phyloP scores from a whole-genome alignment of 2,888 invertebrate species.

The Zygaena filipendulae region DNA sequence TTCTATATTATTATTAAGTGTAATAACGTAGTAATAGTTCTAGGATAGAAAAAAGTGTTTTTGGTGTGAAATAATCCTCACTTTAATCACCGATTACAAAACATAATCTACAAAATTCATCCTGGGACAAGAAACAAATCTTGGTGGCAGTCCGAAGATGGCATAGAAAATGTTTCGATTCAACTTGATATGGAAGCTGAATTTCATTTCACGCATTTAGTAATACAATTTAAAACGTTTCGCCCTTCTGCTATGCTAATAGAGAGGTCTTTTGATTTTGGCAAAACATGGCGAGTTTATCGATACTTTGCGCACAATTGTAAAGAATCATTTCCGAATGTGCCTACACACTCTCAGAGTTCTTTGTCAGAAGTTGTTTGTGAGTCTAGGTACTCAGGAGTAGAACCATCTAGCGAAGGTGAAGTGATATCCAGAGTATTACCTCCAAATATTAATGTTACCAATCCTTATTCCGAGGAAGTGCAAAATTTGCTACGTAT shows the following conservation, averaged over 20 bases:
- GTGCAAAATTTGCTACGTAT: conserved; percentile 96
- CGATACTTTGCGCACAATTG: conserved; percentile 98
- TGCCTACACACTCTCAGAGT: conserved; percentile 75
- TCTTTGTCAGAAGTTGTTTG: conserved; percentile 95
- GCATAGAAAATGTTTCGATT: conserved; percentile 92
- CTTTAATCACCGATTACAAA: conserved; percentile 89
- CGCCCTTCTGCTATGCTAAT: conserved; percentile 98
- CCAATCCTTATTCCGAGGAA: conserved; percentile 94
- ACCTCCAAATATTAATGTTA: conserved; percentile 88
- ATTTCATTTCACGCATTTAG: conserved; percentile 99
- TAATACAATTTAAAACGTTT: conserved; percentile 98
- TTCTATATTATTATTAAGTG: too few relatives aligned
- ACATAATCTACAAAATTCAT: conserved; percentile 85
- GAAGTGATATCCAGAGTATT: conserved; percentile 97
- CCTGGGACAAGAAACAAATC: conserved; percentile 78
- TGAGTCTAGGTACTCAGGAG: conserved; percentile 92
- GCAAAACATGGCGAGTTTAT: conserved; percentile 95
- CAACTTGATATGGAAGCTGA: conserved; percentile 97
- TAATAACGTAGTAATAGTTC: too few relatives aligned
- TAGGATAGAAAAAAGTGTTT: conserved; percentile 99
- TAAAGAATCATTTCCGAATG: conserved; percentile 86
- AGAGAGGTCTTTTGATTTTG: conserved; percentile 96
- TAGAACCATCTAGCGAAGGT: conserved; percentile 94
- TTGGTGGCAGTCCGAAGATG: conserved; percentile 99
- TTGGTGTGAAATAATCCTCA: conserved; percentile 83